A percentile compares a stretch with the other conserved stretches of the same genome.
These are phyloP conservation scores for Pteruthius melanotis DNA, from an alignment of 2,113 vertebrate genomes.

Conservation along the genomic window DNA sequence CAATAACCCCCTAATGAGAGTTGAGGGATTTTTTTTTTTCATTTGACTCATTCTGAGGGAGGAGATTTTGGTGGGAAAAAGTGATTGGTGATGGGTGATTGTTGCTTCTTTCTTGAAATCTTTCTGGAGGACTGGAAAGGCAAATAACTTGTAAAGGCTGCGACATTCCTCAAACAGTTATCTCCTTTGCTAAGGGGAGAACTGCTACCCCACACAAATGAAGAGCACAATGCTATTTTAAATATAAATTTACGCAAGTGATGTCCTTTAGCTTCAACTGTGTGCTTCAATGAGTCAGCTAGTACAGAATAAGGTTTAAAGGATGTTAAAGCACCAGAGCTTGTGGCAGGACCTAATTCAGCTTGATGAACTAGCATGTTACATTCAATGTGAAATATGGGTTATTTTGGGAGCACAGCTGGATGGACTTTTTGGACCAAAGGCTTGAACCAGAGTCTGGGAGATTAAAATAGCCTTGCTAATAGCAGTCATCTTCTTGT, in stretches of 20 bases:
- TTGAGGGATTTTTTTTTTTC: background rate
- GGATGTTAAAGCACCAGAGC: background rate
- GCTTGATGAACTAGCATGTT: background rate
- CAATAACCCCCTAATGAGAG: background rate
- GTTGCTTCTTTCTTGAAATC: background rate
- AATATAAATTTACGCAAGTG: background rate
- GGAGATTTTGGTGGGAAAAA: background rate
- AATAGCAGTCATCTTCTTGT: background rate
- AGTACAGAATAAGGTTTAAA: background rate
- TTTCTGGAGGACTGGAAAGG: background rate
- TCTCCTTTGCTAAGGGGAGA: background rate
- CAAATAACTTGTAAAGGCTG: background rate
- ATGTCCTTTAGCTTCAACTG: background rate
- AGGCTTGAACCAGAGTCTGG: background rate
- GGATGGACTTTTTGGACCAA: background rate
- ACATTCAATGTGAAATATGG: rapidly evolving
- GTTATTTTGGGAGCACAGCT: background rate
- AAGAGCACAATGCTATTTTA: background rate
- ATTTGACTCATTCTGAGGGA: background rate
- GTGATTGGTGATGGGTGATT: background rate
- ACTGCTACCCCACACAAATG: background rate
- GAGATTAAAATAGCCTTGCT: background rate
- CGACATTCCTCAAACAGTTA: background rate
- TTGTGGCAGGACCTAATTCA: background rate
- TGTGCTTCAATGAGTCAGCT: background rate